A percentile compares a stretch with the other conserved stretches of the same genome.
Conservation (phyloP, 2,797 vertebrate species). For the Sebastes dallii region DNA sequence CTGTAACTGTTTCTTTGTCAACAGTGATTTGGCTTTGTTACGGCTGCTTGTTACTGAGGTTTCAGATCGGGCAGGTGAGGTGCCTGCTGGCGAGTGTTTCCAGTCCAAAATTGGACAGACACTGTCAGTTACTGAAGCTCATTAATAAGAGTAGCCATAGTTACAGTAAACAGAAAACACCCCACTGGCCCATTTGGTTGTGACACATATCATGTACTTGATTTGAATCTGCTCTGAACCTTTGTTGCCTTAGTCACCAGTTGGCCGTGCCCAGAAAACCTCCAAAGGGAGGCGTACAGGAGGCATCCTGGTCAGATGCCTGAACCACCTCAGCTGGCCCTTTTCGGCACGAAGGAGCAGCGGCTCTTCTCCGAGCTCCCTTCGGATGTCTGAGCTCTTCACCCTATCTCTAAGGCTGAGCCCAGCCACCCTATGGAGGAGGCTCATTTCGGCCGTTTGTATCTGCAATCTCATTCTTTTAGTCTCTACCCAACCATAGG, state of each 20-base stretch:
- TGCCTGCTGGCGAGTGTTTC: conserved; percentile 10
- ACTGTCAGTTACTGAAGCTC: conserved; percentile 5
- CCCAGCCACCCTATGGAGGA: too few species aligned
- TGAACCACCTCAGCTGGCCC: too few species aligned
- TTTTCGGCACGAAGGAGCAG: rapidly evolving
- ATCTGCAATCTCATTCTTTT: too few species aligned
- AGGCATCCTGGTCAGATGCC: too few species aligned
- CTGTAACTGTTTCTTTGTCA: not conserved
- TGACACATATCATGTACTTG: not conserved
- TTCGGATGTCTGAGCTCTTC: too few species aligned
- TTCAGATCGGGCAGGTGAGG: not conserved
- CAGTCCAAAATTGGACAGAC: not conserved
- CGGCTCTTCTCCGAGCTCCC: too few species aligned
- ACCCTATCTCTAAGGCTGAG: too few species aligned
- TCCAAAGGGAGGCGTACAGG: too few species aligned
- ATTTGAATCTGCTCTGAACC: not conserved
- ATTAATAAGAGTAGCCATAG: not conserved
- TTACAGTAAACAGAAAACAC: not conserved
- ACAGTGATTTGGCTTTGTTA: not conserved
- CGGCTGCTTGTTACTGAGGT: conserved; percentile 5
- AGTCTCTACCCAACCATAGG: too few species aligned
- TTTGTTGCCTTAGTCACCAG: not conserved
- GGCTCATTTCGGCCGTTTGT: rapidly evolving
- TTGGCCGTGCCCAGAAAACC: too few species aligned
- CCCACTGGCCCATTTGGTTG: conserved; percentile 15